Evolutionary conservation across 1,140 invertebrate species (phyloP), one percentile per base, ranked within the genome.

Genomic region (Heliconius nattereri): DNA sequence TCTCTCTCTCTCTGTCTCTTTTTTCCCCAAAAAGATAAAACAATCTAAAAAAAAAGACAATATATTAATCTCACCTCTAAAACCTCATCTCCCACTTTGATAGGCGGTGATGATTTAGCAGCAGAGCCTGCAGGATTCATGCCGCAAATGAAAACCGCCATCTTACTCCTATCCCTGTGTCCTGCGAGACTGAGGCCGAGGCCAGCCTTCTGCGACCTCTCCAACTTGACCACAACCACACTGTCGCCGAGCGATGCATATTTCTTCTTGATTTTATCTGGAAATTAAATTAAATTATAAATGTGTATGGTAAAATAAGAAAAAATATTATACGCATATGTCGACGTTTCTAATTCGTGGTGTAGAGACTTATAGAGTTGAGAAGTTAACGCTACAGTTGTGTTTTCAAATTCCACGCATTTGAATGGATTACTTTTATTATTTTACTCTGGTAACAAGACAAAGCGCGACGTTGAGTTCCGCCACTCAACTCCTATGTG

Each of bases 81-180:
- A 82, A 99, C 97, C 93, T 99, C 98, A 91, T 99, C 99, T 1
- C 99, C 99, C 40, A 99, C 96, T 87, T 97, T 95, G 3, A 99
- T 96, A 9, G 97, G 95, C 0, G 92, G 91, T 7, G 97, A 97
- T 40, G 97, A 96, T 80, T 96, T 96, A 77, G 94, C 96, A 52
- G 98, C 97, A 1, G 96, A 95, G 29, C 98, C 98, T 1, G 97
- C 97, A 0, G 98, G 98, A 94, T 99, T 97, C 23, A 99, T 95
- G 9, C 98, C 99, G 85, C 98, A 99, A 49, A 99, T 96, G 94
- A 99, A 99, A 66, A 99, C 98, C 29, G 98, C 98, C 98, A 99
- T 99, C 86, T 98, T 97, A 86, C 97, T 98, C 23, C 98, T 96
- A 91, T 99, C 98, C 87, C 97, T 97, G 94, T 99, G 98, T 0